Evolutionary conservation across 2,113 vertebrate genomes (phyloP).

Genomic region (Callithrix jacchus): DNA sequence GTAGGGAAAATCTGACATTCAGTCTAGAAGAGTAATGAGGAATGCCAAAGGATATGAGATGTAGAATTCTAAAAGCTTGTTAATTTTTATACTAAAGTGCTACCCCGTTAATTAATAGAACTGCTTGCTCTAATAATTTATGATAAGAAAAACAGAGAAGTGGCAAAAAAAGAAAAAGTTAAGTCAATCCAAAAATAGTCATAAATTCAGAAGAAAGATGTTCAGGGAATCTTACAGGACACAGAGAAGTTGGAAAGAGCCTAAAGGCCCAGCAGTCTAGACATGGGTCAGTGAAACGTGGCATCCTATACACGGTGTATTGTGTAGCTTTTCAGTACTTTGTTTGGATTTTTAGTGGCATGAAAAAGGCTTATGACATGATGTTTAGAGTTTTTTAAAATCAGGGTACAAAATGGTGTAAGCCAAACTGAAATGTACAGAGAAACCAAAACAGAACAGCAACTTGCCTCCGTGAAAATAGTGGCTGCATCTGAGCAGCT

Average conservation of each 20-base stretch:
- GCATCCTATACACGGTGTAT: too few species aligned
- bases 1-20: background rate
- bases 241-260: background rate
- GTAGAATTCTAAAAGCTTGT: background rate
- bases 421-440: background rate
- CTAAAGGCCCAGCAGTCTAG: background rate
- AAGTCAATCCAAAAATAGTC: background rate
- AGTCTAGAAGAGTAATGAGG: background rate
- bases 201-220: background rate
- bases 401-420: background rate
- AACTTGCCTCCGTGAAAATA: background rate
- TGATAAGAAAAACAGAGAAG: background rate
- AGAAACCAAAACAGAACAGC: background rate
- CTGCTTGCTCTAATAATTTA: background rate
- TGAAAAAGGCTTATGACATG: background rate
- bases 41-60: background rate
- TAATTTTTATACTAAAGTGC: background rate
- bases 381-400: background rate
- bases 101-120: background rate
- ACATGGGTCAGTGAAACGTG: background rate
- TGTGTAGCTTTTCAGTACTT: background rate
- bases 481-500: background rate
- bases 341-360: slow-evolving; percentile 2
- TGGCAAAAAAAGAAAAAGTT: background rate
- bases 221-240: background rate